Base-by-base conservation (phyloP, 2,888 invertebrate species). In the Rhagophthalmus giganteus region DNA sequence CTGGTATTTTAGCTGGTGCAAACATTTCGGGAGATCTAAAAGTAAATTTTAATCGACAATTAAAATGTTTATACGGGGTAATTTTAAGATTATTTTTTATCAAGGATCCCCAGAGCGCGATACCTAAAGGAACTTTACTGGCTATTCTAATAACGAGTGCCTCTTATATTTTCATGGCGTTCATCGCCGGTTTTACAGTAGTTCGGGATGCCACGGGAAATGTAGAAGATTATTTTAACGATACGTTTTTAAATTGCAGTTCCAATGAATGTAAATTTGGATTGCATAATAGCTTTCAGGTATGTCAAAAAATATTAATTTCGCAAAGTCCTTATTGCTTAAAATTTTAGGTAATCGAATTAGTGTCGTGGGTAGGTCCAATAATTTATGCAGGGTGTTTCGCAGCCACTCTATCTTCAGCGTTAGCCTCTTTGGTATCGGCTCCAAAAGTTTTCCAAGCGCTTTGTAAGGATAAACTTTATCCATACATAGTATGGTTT, bases 21-120 rank as follows among this genome's bases (percentile, higher is more conserved):
- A 99, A 99, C 71, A 97, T 99, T 61, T 96, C 95, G 12, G 98
- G 97, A 5, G 97, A 98, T 78, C 81, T 98, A 46, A 91, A 90
- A 82, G 95, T 94, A 74, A 38, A 6, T 9, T 25, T 3, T 4
- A 25, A 11, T 11, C 1, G 9, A 7, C n/a, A 24, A 24, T 7
- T 24, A 24, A 24, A 37, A 9, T 7, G 4, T 25, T 24, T 37
- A 1, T 10, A 14, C 15, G 6, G 9, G 4, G 9, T n/a, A 28
- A n/a, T 27, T 15, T 20, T 30, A 10, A 10, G 14, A 9, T n/a
- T 9, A 8, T 24, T 28, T 66, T n/a, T n/a, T n/a, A n/a, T n/a
- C n/a, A n/a, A 92, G 91, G 93, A 94, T 76, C 93, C 93, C 0
- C 89, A 89, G 76, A 85, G 81, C 55, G 86, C 91, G 0, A 92